Base-by-base conservation (phyloP, 1,140 invertebrate species). In the Himalopsyche phryganea region DNA sequence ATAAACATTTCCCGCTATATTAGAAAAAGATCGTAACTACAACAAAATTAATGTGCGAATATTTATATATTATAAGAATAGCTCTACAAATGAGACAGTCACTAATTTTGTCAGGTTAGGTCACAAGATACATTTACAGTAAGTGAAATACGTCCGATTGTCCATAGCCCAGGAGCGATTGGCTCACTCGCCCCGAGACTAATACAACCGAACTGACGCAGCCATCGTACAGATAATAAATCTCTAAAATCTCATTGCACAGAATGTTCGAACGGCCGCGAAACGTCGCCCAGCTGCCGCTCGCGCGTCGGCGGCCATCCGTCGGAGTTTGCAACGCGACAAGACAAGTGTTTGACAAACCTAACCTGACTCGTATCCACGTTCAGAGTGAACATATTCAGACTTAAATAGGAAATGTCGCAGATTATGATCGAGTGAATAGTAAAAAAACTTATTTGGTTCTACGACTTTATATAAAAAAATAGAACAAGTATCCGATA, bases 401-500 rank as follows among this genome's bases (percentile, higher is more conserved):
- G 61, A 60, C 61, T 63, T 63, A 54, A 63, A 41, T 58, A 55
- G 57, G 61, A 63, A 58, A 63, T 63, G 61, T 63, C 55, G 52
- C 61, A 50, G 61, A 63, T 63, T 63, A 63, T 56, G 32, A 46
- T 62, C 41, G 54, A 63, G 58, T 63, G 61, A 58, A 56, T 58
- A 58, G 40, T 55, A 63, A 58, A 63, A n/a, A 63, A 63, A 63
- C 56, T 58, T 63, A 63, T 63, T 33, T 51, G 36, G 53, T 58
- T 58, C 56, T 58, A 63, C 32, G 48, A 55, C 50, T 63, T 63
- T 63, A 63, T 55, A 63, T 63, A 63, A 63, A 63, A 63, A 63
- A 63, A 63, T 63, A 63, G 60, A 62, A 62, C 57, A 58, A 57
- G 61, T 63, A 63, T 63, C 51, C 56, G 58, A 63, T 63, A 63